Evolutionary conservation across 2,888 invertebrate genomes (phyloP), one percentile per base, ranked within the genome.

Genomic region (Gryllus longicercus): DNA sequence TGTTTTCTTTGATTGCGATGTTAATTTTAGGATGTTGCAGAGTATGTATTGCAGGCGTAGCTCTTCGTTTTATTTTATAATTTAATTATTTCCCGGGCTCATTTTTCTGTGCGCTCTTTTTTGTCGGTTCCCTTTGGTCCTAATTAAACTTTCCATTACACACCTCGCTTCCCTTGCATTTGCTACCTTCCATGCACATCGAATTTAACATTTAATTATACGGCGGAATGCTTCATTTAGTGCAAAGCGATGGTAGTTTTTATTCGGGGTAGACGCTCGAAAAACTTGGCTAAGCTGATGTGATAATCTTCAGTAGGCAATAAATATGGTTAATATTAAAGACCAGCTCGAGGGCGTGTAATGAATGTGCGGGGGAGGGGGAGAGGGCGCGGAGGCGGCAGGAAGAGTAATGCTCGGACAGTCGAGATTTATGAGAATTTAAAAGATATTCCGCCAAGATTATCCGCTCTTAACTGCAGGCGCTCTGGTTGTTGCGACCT

Each of bases 101-200:
- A 38, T 38, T 38, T 38, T 38, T 38, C 38, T 38, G 38, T 38
- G 38, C 38, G 8, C 38, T 38, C 38, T 38, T 38, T 63, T n/a
- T 63, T n/a, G n/a, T 63, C 63, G 14, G 63, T n/a, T 18, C 63
- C 63, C 63, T 63, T 63, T 63, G 63, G 63, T 63, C 4, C n/a
- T 63, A 63, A 63, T 63, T 63, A 63, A 63, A 63, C 63, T 63
- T 63, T 63, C n/a, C 63, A 63, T 63, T n/a, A 63, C n/a, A 63
- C 63, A 63, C n/a, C 63, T 63, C 63, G 16, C n/a, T 18, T 63
- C 63, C n/a, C 63, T 14, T n/a, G 63, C 63, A 63, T 63, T 63
- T 63, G n/a, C 8, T 63, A 63, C 63, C 63, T 63, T 63, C n/a
- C 63, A n/a, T 63, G 63, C 14, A 63, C 63, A 18, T 63, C 63